Evolutionary conservation across 2,113 vertebrate genomes (phyloP), one percentile per base, ranked within the genome.

Genomic region (Pogonocichla stellata): DNA sequence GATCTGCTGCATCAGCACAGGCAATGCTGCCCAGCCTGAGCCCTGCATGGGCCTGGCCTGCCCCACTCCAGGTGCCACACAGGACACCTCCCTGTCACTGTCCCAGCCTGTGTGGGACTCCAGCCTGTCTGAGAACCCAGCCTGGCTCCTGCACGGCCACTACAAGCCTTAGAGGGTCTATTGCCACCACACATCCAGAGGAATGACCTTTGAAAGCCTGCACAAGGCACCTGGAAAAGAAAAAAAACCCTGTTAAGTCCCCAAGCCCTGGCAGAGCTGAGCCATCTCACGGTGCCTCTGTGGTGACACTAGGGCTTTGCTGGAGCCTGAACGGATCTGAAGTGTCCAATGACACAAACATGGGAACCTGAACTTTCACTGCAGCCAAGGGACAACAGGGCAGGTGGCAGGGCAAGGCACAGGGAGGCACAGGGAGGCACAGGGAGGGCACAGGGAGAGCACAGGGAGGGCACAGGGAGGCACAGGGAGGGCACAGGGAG

Each of bases 21-120:
- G 79, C 29, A 74, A 1, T 11, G 26, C 40, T n/a, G 26, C 61
- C 69, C 47, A 67, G 57, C 29, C 88, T 8, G 12, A 75, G 23
- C 12, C 40, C 56, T 51, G 3, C 24, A 15, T 2, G 1, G 26
- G 19, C 14, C 58, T 15, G 25, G 8, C 38, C 34, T 45, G 45
- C n/a, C 38, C 33, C 0, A 0, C 12, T 34, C 5, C 3, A 1
- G 36, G 38, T 42, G n/a, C 65, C 16, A 0, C 48, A 31, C 0
- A 0, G 31, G 22, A 34, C 67, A 50, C 15, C 43, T 34, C 34
- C 42, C 43, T 22, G 5, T 33, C 58, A 6, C 53, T 58, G n/a
- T 25, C 36, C 45, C 75, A 54, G 61, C 36, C 66, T 3, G 7
- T 1, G 7, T 4, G 1, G 20, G 25, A 29, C 29, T n/a, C 40